A percentile compares a stretch with the other conserved stretches of the same genome.
Evolutionary conservation across 2,113 vertebrate genomes (phyloP).

Genomic region (Mormoops blainvillei): DNA sequence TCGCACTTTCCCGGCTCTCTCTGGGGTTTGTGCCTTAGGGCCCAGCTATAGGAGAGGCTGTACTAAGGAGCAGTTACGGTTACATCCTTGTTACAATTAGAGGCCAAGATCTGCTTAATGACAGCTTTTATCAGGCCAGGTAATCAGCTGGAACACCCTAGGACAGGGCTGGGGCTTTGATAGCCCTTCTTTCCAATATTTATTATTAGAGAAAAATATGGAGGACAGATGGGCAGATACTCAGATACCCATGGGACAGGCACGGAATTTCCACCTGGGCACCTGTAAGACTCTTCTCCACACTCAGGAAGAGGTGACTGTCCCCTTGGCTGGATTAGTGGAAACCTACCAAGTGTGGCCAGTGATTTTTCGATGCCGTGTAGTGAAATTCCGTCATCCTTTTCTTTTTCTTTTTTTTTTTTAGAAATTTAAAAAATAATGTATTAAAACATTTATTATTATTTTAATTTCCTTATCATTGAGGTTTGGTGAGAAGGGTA

Average conservation of each 20-base stretch:
- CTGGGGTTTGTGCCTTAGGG: neutral
- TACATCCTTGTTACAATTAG: neutral
- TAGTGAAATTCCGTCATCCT: neutral
- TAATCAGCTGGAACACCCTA: neutral
- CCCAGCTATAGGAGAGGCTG: neutral
- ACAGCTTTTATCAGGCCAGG: neutral
- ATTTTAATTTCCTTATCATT: neutral
- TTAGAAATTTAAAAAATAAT: neutral
- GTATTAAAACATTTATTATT: neutral
- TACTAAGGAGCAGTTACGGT: neutral
- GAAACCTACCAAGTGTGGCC: neutral
- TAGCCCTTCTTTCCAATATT: neutral
- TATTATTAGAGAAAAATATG: neutral
- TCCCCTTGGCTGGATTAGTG: neutral
- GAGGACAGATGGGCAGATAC: neutral
- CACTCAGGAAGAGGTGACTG: neutral
- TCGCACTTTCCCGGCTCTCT: neutral
- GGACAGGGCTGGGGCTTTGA: neutral
- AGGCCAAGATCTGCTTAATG: neutral
- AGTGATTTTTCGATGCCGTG: neutral
- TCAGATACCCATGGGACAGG: neutral
- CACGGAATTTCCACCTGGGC: neutral
- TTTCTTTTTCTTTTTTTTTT: neutral
- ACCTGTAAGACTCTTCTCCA: neutral
- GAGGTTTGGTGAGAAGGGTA: neutral